These are phyloP conservation scores for Pachypeltis micranthus DNA, from an alignment of 1,140 invertebrate species.

Conservation along the genomic window DNA sequence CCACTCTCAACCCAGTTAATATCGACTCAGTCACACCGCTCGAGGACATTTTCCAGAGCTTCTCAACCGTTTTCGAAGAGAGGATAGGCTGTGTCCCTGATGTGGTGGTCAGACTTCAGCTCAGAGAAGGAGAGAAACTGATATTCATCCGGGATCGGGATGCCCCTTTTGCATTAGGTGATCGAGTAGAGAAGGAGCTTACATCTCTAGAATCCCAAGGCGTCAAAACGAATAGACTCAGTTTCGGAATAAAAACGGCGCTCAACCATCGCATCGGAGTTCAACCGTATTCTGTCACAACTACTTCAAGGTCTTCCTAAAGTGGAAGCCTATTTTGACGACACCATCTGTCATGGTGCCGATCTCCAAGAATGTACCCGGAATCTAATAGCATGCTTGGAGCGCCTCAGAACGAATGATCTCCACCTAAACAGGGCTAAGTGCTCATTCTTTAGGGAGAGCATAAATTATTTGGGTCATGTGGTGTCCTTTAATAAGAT, in stretches of 20 bases:
- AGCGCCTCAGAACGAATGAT: constrained; percentile 14
- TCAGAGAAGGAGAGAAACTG: background rate
- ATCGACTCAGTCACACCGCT: background rate
- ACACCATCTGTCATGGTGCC: constrained; percentile 7
- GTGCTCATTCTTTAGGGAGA: background rate
- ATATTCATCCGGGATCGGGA: constrained; percentile 12
- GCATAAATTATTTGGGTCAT: constrained; percentile 28
- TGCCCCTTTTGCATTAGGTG: constrained; percentile 15
- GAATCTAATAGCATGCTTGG: background rate
- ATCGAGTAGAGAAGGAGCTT: constrained; percentile 21
- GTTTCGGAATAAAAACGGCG: constrained; percentile 16
- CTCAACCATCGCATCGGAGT: constrained; percentile 7
- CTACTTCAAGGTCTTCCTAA: background rate
- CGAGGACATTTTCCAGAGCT: background rate
- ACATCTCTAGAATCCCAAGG: constrained; percentile 18
- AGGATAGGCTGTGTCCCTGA: background rate
- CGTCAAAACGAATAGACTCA: constrained; percentile 15
- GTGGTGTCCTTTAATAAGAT: constrained; percentile 25
- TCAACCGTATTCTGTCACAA: constrained; percentile 5
- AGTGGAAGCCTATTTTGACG: constrained; percentile 12
- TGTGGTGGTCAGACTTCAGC: background rate
- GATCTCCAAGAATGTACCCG: background rate
- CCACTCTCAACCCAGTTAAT: background rate
- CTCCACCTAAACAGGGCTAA: constrained; percentile 22
- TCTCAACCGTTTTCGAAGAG: background rate